Percentiles rank a stretch among this genome's conserved stretches.
Evolutionary conservation across 2,888 invertebrate genomes (phyloP).

Genomic region (Caenorhabditis macrosperma): DNA sequence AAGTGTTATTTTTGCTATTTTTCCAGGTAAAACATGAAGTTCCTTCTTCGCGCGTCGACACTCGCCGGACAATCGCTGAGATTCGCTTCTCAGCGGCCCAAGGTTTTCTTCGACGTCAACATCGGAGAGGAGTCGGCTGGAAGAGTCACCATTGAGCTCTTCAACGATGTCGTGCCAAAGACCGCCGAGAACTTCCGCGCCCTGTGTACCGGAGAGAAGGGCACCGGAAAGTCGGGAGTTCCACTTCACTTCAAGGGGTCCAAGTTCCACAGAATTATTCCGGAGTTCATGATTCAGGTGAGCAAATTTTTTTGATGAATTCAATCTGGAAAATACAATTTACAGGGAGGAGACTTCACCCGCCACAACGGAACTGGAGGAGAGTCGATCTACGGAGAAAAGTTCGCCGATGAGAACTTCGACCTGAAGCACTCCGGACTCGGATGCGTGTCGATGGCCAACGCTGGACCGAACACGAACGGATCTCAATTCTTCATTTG

Average conservation of each 20-base stretch:
- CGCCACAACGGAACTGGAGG: constrained; percentile 80
- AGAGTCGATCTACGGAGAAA: constrained; percentile 79
- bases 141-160: constrained; percentile 83
- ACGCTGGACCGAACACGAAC: constrained; percentile 87
- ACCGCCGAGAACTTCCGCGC: constrained; percentile 90
- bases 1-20: constrained; percentile 4
- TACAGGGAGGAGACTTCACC: constrained; percentile 82
- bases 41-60: constrained; percentile 44
- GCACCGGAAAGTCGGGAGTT: constrained; percentile 28
- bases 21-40: constrained; percentile 52
- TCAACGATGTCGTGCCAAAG: constrained; percentile 91
- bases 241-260: constrained; percentile 82
- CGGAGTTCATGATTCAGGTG: constrained; percentile 93
- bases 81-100: constrained; percentile 53
- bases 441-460: constrained; percentile 94
- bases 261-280: constrained; percentile 89
- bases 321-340: too few species aligned
- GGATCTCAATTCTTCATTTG: constrained; percentile 95
- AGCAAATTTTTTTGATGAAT: too few species aligned
- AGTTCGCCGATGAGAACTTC: constrained; percentile 80
- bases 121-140: constrained; percentile 76
- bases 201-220: constrained; percentile 84
- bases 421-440: constrained; percentile 79
- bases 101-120: constrained; percentile 77
- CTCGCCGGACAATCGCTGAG: constrained; percentile 42